Conservation (phyloP, 2,113 vertebrate genomes). For the Catharus fuscescens region DNA sequence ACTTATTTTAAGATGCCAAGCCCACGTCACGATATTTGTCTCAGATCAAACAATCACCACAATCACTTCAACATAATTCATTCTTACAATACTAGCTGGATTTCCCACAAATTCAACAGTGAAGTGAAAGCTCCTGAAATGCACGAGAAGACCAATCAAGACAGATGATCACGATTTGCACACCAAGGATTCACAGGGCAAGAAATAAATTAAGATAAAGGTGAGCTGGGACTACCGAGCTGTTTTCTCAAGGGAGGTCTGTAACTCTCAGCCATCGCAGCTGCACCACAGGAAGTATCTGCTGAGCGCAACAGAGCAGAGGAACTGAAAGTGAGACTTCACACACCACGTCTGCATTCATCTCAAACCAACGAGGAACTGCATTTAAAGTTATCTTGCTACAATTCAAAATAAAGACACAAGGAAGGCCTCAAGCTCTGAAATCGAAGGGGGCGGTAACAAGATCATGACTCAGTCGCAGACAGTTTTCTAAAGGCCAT, state of each 20-base stretch:
- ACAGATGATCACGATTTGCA: background rate
- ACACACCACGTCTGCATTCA: background rate
- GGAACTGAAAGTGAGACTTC: slow-evolving; percentile 22
- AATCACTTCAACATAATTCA: background rate
- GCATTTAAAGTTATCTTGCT: background rate
- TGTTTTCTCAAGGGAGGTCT: background rate
- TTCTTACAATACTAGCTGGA: background rate
- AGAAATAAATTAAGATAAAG: background rate
- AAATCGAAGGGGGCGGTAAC: background rate
- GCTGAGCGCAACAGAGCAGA: background rate
- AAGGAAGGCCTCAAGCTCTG: background rate
- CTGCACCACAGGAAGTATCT: background rate
- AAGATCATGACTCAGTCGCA: background rate
- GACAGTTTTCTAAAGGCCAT: background rate
- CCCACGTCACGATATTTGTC: background rate
- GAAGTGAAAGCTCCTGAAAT: background rate
- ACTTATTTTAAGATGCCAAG: background rate
- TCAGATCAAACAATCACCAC: background rate
- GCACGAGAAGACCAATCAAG: background rate
- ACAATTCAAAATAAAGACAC: background rate
- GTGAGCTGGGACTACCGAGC: background rate
- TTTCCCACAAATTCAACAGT: background rate
- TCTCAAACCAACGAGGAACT: background rate
- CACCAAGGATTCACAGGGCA: background rate
- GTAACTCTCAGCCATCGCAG: background rate